Base-by-base conservation (phyloP, 2,888 invertebrate genomes). In the Apodemia duryi region DNA sequence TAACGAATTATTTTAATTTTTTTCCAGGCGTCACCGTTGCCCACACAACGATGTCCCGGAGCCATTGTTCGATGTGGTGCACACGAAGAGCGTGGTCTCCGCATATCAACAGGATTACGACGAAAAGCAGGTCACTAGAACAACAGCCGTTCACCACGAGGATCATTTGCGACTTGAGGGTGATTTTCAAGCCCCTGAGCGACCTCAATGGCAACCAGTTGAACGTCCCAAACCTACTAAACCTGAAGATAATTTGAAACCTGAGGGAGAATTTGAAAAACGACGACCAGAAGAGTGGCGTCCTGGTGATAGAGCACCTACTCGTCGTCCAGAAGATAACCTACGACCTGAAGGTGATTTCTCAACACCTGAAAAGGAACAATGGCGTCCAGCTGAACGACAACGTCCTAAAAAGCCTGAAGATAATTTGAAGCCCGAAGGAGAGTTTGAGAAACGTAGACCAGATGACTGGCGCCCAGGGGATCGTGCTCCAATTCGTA, bases 1-100 rank as follows among this genome's bases (percentile, higher is more conserved):
- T 46, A 46, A 46, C 13, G 4, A 46, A 46, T n/a, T 46, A 46
- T 46, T 46, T 46, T 6, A 46, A 43, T 74, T 71, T 41, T 28
- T 68, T 93, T 93, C 1, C 86, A 97, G 97, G 83, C 96, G 96
- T 74, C 97, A 97, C 89, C 95, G 95, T 78, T 97, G 97, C 87
- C 94, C 96, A 73, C 97, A 96, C 88, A 94, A 93, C 79, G 93
- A 94, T 83, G 91, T 92, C 87, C 92, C 90, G 82, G 91, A 92
- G 88, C 92, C 92, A 88, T 91, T 91, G 88, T 92, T 92, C 86
- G 92, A 91, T 88, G 92, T 91, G 87, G 90, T 85, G 85, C 91
- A 90, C 81, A 91, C 88, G 80, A 89, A 85, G 77, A 88, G 85
- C 82, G 88, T 93, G 83, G 93, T 93, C 68, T 93, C 94, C 74